Evolutionary conservation across 2,797 vertebrate genomes (phyloP), one percentile per base, ranked within the genome.

Genomic region (Rhodeus uyekii): DNA sequence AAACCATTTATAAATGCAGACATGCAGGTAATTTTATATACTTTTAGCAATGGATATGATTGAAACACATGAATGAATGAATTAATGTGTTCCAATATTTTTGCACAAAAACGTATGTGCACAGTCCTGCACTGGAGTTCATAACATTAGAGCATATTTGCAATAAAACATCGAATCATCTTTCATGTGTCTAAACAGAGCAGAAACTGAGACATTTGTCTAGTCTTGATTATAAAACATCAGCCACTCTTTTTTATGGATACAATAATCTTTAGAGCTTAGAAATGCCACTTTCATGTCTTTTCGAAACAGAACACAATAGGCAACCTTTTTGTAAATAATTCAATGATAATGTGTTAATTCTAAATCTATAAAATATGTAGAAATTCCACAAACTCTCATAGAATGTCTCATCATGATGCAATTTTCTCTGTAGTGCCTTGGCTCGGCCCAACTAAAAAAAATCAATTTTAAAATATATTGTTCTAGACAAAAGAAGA

Each of bases 391-490:
- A 58, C 36, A 78, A 63, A 75, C 69, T 81, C 27, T 64, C 61
- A 75, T 50, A 76, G 76, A 72, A 71, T 78, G 65, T 73, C 38
- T 60, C 77, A 38, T 13, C n/a, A n/a, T 67, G 55, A 68, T 69
- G 73, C 34, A 81, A 53, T 85, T 74, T 46, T 63, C 42, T 60
- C 18, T 14, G 27, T 16, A 50, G 76, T 1, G 7, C 22, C 32
- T 44, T 71, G 77, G 50, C 83, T 81, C 61, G 50, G 74, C 75
- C 39, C 44, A 39, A 69, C 60, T 67, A 75, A 88, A 64, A 18
- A n/a, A 67, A 84, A 86, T 88, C 46, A 83, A 88, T 88, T 87
- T 73, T 76, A 77, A 82, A 85, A 80, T 81, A 79, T 78, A 83
- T 86, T 84, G 79, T 81, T 77, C 75, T 74, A 32, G 5, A n/a